Conservation (phyloP, 2,797 vertebrate species). For the Pipistrellus kuhlii region DNA sequence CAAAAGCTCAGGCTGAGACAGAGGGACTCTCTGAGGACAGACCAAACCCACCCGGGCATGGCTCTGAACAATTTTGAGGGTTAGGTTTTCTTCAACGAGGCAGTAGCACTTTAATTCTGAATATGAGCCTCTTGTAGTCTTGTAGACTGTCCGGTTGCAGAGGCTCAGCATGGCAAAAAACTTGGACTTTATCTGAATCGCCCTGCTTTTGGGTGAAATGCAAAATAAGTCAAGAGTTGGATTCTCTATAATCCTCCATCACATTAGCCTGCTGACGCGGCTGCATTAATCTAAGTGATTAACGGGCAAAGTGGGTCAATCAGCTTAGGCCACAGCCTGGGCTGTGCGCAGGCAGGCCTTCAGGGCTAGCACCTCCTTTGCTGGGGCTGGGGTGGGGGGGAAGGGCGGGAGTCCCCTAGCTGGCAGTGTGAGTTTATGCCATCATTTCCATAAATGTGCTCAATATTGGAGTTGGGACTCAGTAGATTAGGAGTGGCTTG, state of each 20-base stretch:
- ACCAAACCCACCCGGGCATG: rapidly evolving
- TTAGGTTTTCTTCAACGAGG: rapidly evolving
- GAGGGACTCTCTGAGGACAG: background rate
- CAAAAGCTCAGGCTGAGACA: background rate
- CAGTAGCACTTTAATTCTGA: background rate
- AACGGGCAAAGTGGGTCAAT: conserved; percentile 93
- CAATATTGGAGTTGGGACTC: background rate
- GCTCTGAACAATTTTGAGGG: background rate
- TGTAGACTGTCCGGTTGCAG: background rate
- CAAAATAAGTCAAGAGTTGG: background rate
- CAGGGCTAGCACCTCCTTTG: background rate
- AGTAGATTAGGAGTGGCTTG: background rate
- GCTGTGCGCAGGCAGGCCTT: background rate
- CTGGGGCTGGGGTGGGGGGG: too few species aligned
- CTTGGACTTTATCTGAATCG: background rate
- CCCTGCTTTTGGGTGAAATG: conserved; percentile 39
- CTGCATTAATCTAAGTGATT: conserved; percentile 89
- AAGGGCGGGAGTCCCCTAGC: background rate
- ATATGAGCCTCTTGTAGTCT: background rate
- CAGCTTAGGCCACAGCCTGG: conserved; percentile 82
- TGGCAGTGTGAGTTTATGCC: background rate
- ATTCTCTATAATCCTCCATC: conserved; percentile 9
- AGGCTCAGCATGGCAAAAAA: background rate
- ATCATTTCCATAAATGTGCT: background rate
- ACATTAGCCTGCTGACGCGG: conserved; percentile 55